Evolutionary conservation across 2,113 vertebrate genomes (phyloP).

Genomic region (Paramisgurnus dabryanus): DNA sequence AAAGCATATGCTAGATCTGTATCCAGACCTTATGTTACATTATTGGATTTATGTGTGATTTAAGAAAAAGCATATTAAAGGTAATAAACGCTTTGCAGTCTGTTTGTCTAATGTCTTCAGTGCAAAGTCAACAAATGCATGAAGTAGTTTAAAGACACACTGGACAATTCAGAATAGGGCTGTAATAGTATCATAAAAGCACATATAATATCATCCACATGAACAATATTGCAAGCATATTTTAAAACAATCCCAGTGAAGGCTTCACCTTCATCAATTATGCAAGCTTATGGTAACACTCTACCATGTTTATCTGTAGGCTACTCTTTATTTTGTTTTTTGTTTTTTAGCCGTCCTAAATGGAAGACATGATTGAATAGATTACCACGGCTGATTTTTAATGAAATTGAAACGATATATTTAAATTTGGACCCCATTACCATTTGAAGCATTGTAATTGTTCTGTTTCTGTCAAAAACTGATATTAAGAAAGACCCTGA

Average conservation of each 20-base stretch:
- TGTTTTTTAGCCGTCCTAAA: background rate
- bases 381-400: background rate
- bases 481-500: background rate
- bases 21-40: background rate
- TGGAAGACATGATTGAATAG: background rate
- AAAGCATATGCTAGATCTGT: background rate
- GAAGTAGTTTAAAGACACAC: background rate
- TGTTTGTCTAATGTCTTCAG: background rate
- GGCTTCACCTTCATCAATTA: background rate
- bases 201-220: background rate
- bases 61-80: constrained; percentile 8
- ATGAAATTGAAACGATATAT: background rate
- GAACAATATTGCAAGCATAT: background rate
- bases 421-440: constrained; percentile 13
- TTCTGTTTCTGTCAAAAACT: background rate
- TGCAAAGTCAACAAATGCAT: background rate
- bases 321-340: background rate
- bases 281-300: background rate
- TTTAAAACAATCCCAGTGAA: background rate
- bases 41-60: constrained; percentile 25
- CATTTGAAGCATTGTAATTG: background rate
- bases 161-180: background rate
- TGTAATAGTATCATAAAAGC: background rate
- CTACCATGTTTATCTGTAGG: background rate
- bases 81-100: background rate